Conservation (phyloP, 2,113 vertebrate genomes). For the Zosterops lateralis region DNA sequence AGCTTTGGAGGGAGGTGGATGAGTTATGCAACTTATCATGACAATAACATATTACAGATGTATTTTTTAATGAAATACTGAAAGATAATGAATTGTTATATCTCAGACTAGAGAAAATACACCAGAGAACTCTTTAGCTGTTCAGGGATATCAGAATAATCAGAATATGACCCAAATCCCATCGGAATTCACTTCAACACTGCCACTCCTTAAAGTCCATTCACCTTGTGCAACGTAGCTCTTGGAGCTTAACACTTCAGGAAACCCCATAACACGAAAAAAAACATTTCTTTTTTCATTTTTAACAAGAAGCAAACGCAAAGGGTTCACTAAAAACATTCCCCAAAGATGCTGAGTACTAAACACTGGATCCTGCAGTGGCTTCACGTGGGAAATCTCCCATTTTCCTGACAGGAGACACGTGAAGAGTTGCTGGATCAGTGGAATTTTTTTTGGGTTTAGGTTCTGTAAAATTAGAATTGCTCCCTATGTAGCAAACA, state of each 20-base stretch:
- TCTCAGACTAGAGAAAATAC: background rate
- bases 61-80: background rate
- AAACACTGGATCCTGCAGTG: background rate
- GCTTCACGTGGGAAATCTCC: background rate
- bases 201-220: background rate
- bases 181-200: background rate
- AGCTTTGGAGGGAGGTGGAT: background rate
- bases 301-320: background rate
- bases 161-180: background rate
- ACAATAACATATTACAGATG: background rate
- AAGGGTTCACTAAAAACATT: background rate
- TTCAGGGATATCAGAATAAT: background rate
- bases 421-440: background rate
- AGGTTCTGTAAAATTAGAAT: conserved; percentile 1
- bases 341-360: conserved; percentile 36
- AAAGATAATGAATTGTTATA: too few relatives aligned
- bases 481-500: conserved; percentile 80
- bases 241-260: conserved; percentile 44
- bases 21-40: background rate
- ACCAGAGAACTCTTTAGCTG: background rate
- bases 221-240: background rate
- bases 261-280: background rate
- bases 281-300: background rate
- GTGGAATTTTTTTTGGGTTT: background rate
- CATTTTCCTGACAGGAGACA: background rate